Evolutionary conservation across 1,140 invertebrate genomes (phyloP), one percentile per base, ranked within the genome.

Genomic region (Spodoptera frugiperda): DNA sequence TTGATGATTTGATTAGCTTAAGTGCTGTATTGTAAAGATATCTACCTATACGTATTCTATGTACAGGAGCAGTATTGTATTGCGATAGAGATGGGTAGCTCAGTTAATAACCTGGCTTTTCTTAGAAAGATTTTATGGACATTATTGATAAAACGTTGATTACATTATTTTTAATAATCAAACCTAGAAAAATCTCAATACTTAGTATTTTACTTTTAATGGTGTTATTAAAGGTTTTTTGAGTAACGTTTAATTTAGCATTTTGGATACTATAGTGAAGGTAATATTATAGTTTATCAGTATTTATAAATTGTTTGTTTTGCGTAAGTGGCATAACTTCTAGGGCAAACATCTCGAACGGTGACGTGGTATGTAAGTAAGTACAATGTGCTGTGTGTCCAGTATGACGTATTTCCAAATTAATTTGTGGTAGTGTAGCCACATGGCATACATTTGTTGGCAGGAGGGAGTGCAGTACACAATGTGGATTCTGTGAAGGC

Each of bases 401-500:
- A 25, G 25, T 25, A 25, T 25, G 25, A 25, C 25, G 25, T 25
- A 25, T 68, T 67, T 25, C 21, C 14, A 33, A 68, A 25, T 49
- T 68, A 25, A 68, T 51, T 68, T 68, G 46, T 51, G 46, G 63
- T 10, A 51, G 25, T 51, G 63, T 68, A 68, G 46, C 11, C 68
- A 5, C 67, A 54, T 55, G 4, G 3, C 53, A 44, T 71, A 71
- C 33, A 44, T 71, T 70, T 55, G 30, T 71, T 71, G 53, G 68
- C 30, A 44, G n/a, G 30, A 55, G 54, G 17, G 71, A 73, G 55
- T 71, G 68, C 68, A 55, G 68, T 71, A 71, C 30, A 71, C 71
- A 59, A 59, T 71, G 68, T 71, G 68, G 33, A 70, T 44, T 57
- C 30, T 33, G 72, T 74, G 67, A 57, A 65, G 71, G 79, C 51